Evolutionary conservation across 2,888 invertebrate species (phyloP).

Genomic region (Cynaeus angustus): DNA sequence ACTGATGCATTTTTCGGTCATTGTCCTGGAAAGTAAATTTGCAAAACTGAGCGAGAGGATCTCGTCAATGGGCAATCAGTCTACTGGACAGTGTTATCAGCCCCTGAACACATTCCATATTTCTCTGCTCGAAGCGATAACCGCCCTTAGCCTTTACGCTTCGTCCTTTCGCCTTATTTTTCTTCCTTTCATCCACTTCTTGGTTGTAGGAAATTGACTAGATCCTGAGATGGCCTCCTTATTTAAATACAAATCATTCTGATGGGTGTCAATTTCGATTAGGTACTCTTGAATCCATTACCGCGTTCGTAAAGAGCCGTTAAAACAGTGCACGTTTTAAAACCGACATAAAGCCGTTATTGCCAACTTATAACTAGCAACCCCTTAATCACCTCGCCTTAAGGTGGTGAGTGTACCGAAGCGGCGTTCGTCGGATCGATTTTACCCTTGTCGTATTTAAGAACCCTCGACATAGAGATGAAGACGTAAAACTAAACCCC

Average conservation of each 20-base stretch:
- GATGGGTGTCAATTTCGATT: constrained; percentile 12
- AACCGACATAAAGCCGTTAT: constrained; percentile 30
- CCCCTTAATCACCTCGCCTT: constrained; percentile 25
- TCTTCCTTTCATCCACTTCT: constrained; percentile 16
- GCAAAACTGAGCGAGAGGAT: constrained; percentile 4
- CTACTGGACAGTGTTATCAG: constrained; percentile 44
- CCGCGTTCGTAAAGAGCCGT: constrained; percentile 12
- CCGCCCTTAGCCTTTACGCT: constrained; percentile 37
- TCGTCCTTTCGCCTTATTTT: constrained; percentile 34
- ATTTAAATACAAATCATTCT: constrained; percentile 35
- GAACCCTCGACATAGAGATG: background rate
- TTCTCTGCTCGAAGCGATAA: constrained; percentile 40
- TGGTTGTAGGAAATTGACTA: constrained; percentile 30
- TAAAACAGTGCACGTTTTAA: constrained; percentile 32
- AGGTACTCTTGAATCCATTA: constrained; percentile 29
- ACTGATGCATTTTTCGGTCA: constrained; percentile 2
- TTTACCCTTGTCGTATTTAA: constrained; percentile 14
- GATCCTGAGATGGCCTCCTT: constrained; percentile 12
- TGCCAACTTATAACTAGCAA: constrained; percentile 34
- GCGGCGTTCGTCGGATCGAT: constrained; percentile 26
- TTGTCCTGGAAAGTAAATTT: constrained; percentile 3
- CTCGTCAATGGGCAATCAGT: constrained; percentile 32
- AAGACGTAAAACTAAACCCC: constrained; percentile 16
- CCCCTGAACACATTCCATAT: constrained; percentile 44
- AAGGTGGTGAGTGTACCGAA: constrained; percentile 17